A percentile compares a stretch with the other conserved stretches of the same genome.
Evolutionary conservation across 2,888 invertebrate genomes (phyloP).

Genomic region (Leptinotarsa rubiginosa): DNA sequence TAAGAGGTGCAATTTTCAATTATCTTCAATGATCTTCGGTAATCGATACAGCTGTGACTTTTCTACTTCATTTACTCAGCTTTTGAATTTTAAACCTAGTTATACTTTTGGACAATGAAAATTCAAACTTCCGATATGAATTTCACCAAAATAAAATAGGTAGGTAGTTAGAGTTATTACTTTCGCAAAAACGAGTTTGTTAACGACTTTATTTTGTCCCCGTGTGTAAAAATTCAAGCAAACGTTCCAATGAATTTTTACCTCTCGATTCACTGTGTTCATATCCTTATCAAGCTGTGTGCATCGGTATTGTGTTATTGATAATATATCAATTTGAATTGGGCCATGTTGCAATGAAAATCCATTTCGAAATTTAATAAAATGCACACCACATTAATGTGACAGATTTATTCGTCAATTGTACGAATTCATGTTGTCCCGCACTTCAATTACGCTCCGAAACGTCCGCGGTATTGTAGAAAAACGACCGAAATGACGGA

Average conservation of each 20-base stretch:
- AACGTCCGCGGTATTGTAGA: neutral
- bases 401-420: conserved; percentile 53
- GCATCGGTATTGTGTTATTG: conserved; percentile 15
- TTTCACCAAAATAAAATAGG: no score
- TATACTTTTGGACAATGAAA: no score
- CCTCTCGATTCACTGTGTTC: neutral
- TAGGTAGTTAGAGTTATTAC: no score
- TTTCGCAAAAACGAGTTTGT: no score
- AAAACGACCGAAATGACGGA: neutral
- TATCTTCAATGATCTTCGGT: no score
- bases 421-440: conserved; percentile 40
- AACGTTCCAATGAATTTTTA: neutral
- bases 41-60: no score
- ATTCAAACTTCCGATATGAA: no score
- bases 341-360: conserved; percentile 32
- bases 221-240: neutral
- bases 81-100: no score
- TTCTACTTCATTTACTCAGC: no score
- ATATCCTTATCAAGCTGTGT: conserved; percentile 3
- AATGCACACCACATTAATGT: conserved; percentile 49
- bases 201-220: neutral
- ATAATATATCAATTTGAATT: conserved; percentile 42
- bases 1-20: no score
- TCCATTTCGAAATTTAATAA: conserved; percentile 49
- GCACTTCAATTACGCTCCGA: neutral